Conservation (phyloP, 2,888 invertebrate genomes). For the Temnothorax rugatulus region DNA sequence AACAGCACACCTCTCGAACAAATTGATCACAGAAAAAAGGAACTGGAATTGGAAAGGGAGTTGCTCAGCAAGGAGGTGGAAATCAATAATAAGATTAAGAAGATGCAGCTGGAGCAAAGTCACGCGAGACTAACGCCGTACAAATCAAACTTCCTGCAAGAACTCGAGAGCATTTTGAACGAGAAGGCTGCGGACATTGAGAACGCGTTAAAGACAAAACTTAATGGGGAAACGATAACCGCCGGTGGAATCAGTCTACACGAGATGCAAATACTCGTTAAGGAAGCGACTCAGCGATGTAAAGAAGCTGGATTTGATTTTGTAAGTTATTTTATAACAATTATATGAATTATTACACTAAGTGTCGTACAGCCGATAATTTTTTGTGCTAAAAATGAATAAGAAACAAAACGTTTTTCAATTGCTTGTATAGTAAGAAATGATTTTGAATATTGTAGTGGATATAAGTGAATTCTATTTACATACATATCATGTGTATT, state of each 20-base stretch:
- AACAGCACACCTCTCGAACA: conserved; percentile 83
- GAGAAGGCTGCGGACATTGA: conserved; percentile 82
- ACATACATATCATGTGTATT: background rate
- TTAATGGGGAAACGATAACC: conserved; percentile 79
- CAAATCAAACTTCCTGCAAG: conserved; percentile 87
- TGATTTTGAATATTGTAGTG: background rate
- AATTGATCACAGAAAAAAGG: conserved; percentile 80
- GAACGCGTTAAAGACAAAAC: conserved; percentile 79
- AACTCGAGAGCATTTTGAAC: conserved; percentile 87
- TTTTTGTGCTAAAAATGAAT: background rate
- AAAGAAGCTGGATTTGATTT: conserved; percentile 83
- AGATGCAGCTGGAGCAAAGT: conserved; percentile 85
- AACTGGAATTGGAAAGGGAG: conserved; percentile 83
- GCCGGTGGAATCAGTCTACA: conserved; percentile 83
- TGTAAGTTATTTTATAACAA: conserved; percentile 76
- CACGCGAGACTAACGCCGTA: conserved; percentile 86
- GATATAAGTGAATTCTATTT: background rate
- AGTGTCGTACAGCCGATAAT: background rate
- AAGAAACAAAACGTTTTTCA: background rate
- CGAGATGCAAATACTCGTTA: conserved; percentile 84
- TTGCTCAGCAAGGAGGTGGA: conserved; percentile 85
- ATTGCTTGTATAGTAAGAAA: background rate
- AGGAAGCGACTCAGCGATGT: conserved; percentile 85
- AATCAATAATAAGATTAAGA: conserved; percentile 86
- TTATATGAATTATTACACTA: conserved; percentile 7